A percentile compares a stretch with the other conserved stretches of the same genome.
Conservation (phyloP, 1,140 invertebrate species). For the Dermatophagoides farinae region DNA sequence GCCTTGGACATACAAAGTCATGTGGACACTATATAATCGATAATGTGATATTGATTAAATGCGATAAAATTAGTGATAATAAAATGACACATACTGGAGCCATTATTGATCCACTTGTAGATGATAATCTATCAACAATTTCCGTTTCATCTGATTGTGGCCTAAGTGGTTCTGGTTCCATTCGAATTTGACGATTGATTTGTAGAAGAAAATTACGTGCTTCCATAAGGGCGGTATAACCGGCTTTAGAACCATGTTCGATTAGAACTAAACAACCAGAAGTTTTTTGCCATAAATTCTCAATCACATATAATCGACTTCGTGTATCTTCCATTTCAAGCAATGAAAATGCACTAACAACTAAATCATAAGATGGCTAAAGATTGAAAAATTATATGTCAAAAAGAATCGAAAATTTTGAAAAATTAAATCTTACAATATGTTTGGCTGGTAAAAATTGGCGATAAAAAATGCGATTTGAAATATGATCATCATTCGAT, state of each 20-base stretch:
- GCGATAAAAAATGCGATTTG: conserved; percentile 44
- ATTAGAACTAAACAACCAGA: conserved; percentile 55
- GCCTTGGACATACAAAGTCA: conserved; percentile 45
- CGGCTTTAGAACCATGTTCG: conserved; percentile 57
- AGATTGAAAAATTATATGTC: conserved; percentile 15
- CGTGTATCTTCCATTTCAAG: conserved; percentile 49
- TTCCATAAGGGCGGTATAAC: conserved; percentile 35
- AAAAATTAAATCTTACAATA: conserved; percentile 27
- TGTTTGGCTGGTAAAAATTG: conserved; percentile 54
- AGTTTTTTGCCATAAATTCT: conserved; percentile 68
- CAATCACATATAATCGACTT: conserved; percentile 42
- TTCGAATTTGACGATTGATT: conserved; percentile 26
- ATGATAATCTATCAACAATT: conserved; percentile 1
- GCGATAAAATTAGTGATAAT: conserved; percentile 1
- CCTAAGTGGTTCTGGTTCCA: conserved; percentile 32
- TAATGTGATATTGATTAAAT: conserved; percentile 8
- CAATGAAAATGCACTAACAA: conserved; percentile 54
- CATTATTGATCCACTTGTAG: conserved; percentile 30
- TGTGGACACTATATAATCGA: conserved; percentile 49
- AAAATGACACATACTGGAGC: conserved; percentile 40
- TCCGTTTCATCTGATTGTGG: conserved; percentile 7
- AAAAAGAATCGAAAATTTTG: no score
- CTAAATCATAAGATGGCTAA: conserved; percentile 50
- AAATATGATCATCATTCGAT: conserved; percentile 27
- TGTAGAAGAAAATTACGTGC: conserved; percentile 27